These are phyloP conservation scores for Netelia virgata DNA, from an alignment of 2,888 invertebrate species.

Conservation along the genomic window DNA sequence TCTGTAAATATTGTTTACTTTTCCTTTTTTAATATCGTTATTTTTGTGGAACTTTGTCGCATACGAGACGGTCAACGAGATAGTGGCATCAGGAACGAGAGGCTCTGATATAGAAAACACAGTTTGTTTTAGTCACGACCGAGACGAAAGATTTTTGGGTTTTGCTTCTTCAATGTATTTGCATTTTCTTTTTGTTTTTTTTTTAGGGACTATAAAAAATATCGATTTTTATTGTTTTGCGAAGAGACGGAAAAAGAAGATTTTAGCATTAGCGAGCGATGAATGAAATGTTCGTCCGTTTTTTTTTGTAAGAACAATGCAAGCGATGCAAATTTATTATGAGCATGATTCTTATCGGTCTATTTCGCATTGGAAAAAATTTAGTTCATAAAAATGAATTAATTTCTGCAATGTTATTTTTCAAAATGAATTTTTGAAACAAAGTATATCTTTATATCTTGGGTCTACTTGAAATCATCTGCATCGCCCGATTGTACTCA, in stretches of 20 bases:
- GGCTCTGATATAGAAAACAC: conserved; percentile 18
- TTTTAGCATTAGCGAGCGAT: background rate
- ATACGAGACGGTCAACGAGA: background rate
- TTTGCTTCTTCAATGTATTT: background rate
- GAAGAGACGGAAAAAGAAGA: conserved; percentile 30
- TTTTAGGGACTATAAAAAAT: conserved; percentile 59
- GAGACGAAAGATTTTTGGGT: conserved; percentile 36
- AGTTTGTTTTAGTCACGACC: conserved; percentile 20
- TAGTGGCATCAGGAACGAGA: conserved; percentile 47
- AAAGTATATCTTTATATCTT: background rate
- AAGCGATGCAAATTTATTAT: conserved; percentile 26
- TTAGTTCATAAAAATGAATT: background rate
- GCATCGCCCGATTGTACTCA: conserved; percentile 20
- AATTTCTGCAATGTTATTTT: no score
- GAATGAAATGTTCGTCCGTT: conserved; percentile 13
- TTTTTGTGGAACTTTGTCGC: conserved; percentile 9
- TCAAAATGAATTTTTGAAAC: background rate
- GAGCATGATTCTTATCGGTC: background rate
- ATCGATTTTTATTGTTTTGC: conserved; percentile 43
- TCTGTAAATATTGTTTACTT: conserved; percentile 1
- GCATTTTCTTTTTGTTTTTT: background rate
- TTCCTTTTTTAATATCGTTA: background rate
- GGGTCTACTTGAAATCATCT: background rate
- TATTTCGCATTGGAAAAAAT: background rate
- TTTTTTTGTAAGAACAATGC: conserved; percentile 19